Base-by-base conservation (phyloP, 2,888 invertebrate genomes). In the Nomada fabriciana region DNA sequence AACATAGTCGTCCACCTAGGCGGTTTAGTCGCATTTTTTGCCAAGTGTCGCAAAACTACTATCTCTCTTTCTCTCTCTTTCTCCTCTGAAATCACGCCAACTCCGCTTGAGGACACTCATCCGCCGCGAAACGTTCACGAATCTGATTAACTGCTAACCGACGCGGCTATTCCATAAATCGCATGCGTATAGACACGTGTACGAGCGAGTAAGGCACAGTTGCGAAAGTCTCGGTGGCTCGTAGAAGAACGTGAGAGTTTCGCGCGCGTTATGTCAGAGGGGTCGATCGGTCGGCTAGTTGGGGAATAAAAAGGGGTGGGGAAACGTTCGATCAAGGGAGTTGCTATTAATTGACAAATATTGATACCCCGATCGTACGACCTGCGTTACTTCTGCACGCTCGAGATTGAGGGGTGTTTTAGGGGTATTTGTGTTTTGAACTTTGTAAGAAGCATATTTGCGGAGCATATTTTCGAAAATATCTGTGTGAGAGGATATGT, bases 1-100 rank as follows among this genome's bases (percentile, higher is more conserved):
- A 85, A 82, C 72, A 77, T 77, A 72, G 75, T 71, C 61, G 69
- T 82, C 80, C 70, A 57, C 65, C 70, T 60, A 70, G 74, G 60
- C 77, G 25, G 61, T 72, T 75, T 76, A 82, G 76, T 81, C 73
- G 63, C 88, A 36, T 87, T 87, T 87, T 87, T 87, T 85, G 64
- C 77, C 70, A 85, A 83, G 75, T 85, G 76, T 76, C 70, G 85
- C 83, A 87, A 87, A 36, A 36, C 36, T 36, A 36, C 36, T 36
- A 36, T 36, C 36, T 36, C 36, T 36, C 36, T 5, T 36, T 36
- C 36, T 36, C 36, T 36, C 36, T 52, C 70, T 80, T 68, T 59
- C 36, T 70, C 23, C 25, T 15, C 73, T 77, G 60, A 82, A 76
- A 79, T 75, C 69, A 61, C 11, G 15, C 53, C 50, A 47, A 36